Evolutionary conservation across 53 echinoderm and acorn worm genomes (phyloP).

Genomic region (Glandiceps talaboti): DNA sequence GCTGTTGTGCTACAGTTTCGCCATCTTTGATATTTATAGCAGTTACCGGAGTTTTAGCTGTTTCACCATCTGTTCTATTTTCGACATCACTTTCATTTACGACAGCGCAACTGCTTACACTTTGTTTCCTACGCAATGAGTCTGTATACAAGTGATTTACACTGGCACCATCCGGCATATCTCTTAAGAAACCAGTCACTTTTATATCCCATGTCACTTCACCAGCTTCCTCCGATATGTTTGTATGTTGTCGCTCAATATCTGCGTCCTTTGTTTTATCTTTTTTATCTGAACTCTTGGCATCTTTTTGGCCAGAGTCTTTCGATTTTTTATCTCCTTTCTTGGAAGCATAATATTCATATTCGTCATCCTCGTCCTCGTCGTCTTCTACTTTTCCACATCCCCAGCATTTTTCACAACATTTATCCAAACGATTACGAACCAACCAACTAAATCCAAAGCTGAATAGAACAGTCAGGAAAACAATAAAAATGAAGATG

Average conservation of each 20-base stretch:
- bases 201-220: background rate
- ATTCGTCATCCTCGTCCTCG: background rate
- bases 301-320: background rate
- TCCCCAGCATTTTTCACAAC: background rate
- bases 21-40: background rate
- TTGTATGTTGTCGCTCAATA: background rate
- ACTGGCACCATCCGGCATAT: background rate
- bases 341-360: background rate
- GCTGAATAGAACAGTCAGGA: background rate
- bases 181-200: background rate
- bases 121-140: background rate
- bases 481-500: background rate
- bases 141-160: background rate
- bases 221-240: background rate
- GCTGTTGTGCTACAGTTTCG: background rate
- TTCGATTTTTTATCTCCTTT: background rate
- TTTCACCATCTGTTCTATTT: background rate
- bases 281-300: background rate
- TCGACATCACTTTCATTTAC: background rate
- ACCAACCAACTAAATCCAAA: background rate
- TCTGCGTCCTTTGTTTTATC: background rate
- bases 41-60: background rate
- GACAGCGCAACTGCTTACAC: background rate
- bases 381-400: background rate
- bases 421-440: background rate